Percentiles rank a stretch among this genome's conserved stretches.
Conservation (phyloP, 2,113 vertebrate genomes). For the Chionomys nivalis region DNA sequence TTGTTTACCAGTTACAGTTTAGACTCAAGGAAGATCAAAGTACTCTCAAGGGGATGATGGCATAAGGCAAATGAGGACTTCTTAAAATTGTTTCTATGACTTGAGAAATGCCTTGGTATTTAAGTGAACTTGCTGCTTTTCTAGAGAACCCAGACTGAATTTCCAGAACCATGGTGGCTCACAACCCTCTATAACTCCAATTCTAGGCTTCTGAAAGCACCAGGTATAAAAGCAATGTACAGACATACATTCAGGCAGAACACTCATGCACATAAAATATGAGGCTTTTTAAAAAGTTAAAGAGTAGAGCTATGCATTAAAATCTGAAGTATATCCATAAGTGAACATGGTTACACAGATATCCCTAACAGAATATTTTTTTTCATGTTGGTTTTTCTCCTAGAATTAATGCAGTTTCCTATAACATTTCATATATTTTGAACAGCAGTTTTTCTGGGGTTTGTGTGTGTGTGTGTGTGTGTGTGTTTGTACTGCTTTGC, state of each 20-base stretch:
- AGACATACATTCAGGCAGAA: neutral
- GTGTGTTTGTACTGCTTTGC: too few species aligned
- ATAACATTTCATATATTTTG: neutral
- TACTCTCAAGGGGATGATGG: constrained; percentile 6
- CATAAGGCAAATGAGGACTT: constrained; percentile 10
- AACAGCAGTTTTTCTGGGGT: neutral
- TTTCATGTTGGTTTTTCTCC: neutral
- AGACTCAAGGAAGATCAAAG: constrained; percentile 14
- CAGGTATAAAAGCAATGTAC: neutral
- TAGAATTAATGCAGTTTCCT: neutral
- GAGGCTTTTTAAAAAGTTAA: neutral
- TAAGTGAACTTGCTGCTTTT: neutral
- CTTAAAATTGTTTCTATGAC: constrained; percentile 28
- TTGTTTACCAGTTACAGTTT: constrained; percentile 49
- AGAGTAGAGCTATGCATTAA: neutral
- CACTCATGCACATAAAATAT: neutral
- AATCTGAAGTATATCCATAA: constrained; percentile 9
- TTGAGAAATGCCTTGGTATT: neutral
- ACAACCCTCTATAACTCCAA: neutral
- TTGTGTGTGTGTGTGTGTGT: neutral
- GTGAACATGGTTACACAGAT: neutral
- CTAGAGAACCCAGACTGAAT: neutral
- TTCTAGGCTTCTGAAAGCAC: neutral
- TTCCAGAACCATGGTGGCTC: neutral
- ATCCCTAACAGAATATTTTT: neutral